Conservation (phyloP, 2,113 vertebrate species). For the Pituophis catenifer region DNA sequence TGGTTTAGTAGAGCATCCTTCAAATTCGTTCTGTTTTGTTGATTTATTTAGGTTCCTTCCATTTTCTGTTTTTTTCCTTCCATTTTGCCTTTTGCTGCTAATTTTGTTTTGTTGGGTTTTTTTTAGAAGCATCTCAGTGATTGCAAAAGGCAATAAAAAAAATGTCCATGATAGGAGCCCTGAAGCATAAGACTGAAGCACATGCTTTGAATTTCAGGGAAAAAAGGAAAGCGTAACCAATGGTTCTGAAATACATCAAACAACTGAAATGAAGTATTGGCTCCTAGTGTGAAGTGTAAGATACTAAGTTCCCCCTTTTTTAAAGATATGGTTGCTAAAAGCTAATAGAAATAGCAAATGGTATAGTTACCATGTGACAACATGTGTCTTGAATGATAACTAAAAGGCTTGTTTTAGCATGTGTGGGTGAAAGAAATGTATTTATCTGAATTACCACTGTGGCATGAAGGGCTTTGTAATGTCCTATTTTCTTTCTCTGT, state of each 20-base stretch:
- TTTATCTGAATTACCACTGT: constrained; percentile 35
- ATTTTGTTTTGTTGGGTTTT: neutral
- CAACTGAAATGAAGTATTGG: neutral
- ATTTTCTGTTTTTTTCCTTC: neutral
- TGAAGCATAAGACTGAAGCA: neutral
- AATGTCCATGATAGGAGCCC: neutral
- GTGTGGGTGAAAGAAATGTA: constrained; percentile 8
- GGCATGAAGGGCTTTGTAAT: constrained; percentile 4
- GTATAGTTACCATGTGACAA: constrained; percentile 47
- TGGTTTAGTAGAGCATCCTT: neutral
- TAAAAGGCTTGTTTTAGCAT: constrained; percentile 56
- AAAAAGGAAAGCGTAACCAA: neutral
- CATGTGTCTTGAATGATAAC: constrained; percentile 45
- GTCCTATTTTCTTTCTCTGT: constrained; percentile 15
- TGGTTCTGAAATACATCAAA: neutral
- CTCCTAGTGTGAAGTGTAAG: neutral
- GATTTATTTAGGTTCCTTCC: neutral
- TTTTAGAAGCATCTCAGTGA: neutral
- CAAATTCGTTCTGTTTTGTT: neutral
- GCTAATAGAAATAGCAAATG: constrained; percentile 33
- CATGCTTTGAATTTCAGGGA: neutral
- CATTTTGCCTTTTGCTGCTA: neutral
- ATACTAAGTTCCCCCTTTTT: neutral
- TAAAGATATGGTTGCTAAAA: constrained; percentile 31
- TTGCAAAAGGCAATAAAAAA: neutral